Percentiles rank a stretch among this genome's conserved stretches.
phyloP scores from a whole-genome alignment of 2,113 vertebrate species.

The Todiramphus saurophagus region DNA sequence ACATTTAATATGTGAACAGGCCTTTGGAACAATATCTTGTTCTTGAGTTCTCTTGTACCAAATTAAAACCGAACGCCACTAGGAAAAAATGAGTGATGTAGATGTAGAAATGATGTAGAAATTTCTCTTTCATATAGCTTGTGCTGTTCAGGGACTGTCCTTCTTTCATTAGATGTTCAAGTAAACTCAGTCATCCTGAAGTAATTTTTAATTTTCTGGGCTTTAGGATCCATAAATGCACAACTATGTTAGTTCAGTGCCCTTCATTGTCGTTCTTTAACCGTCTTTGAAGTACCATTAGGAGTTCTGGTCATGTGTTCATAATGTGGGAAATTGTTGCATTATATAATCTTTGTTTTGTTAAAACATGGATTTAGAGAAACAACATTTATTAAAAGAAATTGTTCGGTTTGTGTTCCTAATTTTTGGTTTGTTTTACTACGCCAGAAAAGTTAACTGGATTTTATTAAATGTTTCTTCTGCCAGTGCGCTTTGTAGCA shows the following conservation, averaged over 20 bases:
- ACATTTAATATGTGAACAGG: not conserved
- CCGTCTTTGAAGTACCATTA: not conserved
- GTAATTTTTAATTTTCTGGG: not conserved
- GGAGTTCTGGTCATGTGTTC: not conserved
- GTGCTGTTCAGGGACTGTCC: not conserved
- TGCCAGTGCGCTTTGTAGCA: not conserved
- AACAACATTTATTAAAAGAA: not conserved
- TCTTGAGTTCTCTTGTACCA: not conserved
- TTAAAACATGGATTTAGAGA: not conserved
- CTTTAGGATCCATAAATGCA: not conserved
- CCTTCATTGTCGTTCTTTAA: not conserved
- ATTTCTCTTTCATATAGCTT: not conserved
- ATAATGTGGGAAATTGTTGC: not conserved
- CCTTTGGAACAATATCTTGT: not conserved
- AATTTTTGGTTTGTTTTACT: not conserved
- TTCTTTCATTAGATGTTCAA: not conserved
- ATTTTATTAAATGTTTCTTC: not conserved
- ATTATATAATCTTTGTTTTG: not conserved
- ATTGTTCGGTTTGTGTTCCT: not conserved
- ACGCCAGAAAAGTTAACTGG: not conserved
- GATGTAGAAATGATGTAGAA: not conserved
- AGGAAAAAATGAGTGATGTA: not conserved
- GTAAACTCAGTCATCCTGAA: not conserved
- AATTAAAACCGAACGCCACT: not conserved
- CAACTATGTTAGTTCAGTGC: not conserved